phyloP scores from a whole-genome alignment of 2,797 vertebrate species.

The Pseudomugil tenellus region DNA sequence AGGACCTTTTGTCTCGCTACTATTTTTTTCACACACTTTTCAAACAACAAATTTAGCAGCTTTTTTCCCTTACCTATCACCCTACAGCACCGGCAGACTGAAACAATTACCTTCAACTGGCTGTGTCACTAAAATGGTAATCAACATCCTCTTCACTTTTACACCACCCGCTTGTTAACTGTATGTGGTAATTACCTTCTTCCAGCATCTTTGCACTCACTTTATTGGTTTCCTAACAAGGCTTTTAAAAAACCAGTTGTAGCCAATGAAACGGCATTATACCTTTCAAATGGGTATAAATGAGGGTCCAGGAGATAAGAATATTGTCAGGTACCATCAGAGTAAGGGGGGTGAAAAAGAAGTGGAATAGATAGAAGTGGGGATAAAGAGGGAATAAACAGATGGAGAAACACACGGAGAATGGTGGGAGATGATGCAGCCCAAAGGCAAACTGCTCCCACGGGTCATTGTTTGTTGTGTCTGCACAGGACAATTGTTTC shows the following conservation, averaged over 20 bases:
- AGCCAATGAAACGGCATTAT: slow-evolving; percentile 84
- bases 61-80: slow-evolving; percentile 49
- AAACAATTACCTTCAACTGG: slow-evolving; percentile 72
- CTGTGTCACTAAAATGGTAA: slow-evolving; percentile 70
- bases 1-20: slow-evolving; percentile 38
- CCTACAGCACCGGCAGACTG: slow-evolving; percentile 59
- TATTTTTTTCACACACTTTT: slow-evolving; percentile 60
- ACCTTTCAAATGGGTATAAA: slow-evolving; percentile 83
- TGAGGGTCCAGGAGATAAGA: slow-evolving; percentile 73
- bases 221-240: slow-evolving; percentile 83
- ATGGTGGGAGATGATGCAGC: slow-evolving; percentile 62
- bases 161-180: slow-evolving; percentile 73
- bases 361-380: slow-evolving; percentile 21
- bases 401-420: slow-evolving; percentile 39
- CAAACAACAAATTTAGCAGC: slow-evolving; percentile 68
- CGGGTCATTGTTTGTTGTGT: slow-evolving; percentile 85
- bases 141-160: slow-evolving; percentile 69
- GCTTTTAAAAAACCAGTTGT: slow-evolving; percentile 79
- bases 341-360: slow-evolving; percentile 24
- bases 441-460: slow-evolving; percentile 77
- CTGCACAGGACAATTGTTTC: slow-evolving; percentile 83
- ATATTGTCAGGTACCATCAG: slow-evolving; percentile 70
- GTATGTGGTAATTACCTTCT: slow-evolving; percentile 82
- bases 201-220: slow-evolving; percentile 76
- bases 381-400: slow-evolving; percentile 26